Percentiles rank a stretch among this genome's conserved stretches.
Evolutionary conservation across 2,113 vertebrate genomes (phyloP).

Genomic region (Anser brachyrhynchus): DNA sequence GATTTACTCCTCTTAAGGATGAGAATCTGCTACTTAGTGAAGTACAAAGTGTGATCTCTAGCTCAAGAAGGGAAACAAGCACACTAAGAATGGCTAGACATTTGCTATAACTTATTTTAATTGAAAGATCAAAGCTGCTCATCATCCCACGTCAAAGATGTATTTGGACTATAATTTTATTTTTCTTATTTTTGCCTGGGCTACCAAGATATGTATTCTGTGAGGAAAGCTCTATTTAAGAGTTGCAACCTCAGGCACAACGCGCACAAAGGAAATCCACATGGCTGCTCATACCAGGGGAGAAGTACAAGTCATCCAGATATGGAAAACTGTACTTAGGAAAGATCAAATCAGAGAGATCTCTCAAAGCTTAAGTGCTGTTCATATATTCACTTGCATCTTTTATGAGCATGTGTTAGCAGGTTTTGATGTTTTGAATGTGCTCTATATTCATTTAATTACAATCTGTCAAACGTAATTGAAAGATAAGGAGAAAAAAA

Average conservation of each 20-base stretch:
- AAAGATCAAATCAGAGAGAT: background rate
- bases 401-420: background rate
- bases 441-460: background rate
- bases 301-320: background rate
- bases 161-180: background rate
- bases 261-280: background rate
- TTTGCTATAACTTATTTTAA: background rate
- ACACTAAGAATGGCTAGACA: background rate
- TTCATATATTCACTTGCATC: background rate
- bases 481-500: background rate
- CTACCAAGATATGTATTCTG: background rate
- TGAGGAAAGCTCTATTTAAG: background rate
- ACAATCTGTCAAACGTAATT: background rate
- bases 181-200: background rate
- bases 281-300: background rate
- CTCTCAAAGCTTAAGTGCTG: background rate
- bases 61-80: accelerated
- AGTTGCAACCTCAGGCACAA: background rate
- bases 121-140: background rate
- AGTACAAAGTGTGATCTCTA: background rate
- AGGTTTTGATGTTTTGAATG: background rate
- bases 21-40: background rate
- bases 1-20: background rate
- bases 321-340: background rate
- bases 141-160: background rate